These are phyloP conservation scores for Dinoponera quadriceps DNA, from an alignment of 1,140 invertebrate species.

Conservation along the genomic window DNA sequence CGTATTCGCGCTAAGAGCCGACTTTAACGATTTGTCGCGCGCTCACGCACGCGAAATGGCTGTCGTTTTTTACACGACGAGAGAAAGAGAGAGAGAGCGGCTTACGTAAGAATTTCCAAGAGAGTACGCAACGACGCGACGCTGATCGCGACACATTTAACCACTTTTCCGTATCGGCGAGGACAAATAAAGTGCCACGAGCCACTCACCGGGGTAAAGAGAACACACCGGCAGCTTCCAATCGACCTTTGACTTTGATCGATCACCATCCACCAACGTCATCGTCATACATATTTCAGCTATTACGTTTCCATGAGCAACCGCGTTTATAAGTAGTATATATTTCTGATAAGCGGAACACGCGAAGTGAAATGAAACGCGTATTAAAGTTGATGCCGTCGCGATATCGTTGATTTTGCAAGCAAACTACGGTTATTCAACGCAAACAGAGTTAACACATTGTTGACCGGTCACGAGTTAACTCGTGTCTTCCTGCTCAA, in stretches of 20 bases:
- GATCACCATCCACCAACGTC: constrained; percentile 57
- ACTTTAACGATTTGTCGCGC: constrained; percentile 21
- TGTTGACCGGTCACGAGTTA: too few relatives aligned
- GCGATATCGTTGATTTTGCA: not conserved
- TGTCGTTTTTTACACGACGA: constrained; percentile 9
- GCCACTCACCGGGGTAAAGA: constrained; percentile 58
- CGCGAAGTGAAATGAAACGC: constrained; percentile 14
- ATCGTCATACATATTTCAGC: constrained; percentile 62
- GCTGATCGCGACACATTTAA: constrained; percentile 63
- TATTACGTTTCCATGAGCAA: constrained; percentile 67
- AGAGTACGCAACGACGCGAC: not conserved
- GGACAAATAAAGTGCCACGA: constrained; percentile 70
- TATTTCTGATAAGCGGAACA: constrained; percentile 5
- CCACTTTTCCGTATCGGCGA: constrained; percentile 66
- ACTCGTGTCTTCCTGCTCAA: too few relatives aligned
- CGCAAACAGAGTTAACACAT: not conserved
- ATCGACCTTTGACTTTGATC: constrained; percentile 75
- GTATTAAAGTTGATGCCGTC: constrained; percentile 29
- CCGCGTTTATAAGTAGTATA: not conserved
- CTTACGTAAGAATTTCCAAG: constrained; percentile 61
- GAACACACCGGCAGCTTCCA: constrained; percentile 54
- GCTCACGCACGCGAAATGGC: constrained; percentile 3
- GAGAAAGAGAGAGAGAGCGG: too few relatives aligned
- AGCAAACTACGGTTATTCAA: constrained; percentile 1
- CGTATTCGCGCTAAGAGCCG: not conserved